Percentiles rank a stretch among this genome's conserved stretches.
Evolutionary conservation across 2,888 invertebrate genomes (phyloP).

Genomic region (Agelastica alni): DNA sequence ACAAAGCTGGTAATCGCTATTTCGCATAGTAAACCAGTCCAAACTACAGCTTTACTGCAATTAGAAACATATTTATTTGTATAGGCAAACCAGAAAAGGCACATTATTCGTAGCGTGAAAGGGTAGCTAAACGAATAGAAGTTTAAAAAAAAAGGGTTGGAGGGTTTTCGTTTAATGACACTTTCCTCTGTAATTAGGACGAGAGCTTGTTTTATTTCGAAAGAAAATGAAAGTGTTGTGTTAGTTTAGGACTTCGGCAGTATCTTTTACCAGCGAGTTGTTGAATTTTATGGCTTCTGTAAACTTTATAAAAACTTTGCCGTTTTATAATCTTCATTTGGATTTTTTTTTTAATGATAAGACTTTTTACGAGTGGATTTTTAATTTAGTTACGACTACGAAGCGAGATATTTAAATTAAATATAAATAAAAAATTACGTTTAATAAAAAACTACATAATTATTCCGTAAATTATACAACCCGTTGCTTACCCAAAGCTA

Average conservation of each 20-base stretch:
- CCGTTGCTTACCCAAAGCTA: too few relatives aligned
- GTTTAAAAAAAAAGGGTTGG: constrained; percentile 23
- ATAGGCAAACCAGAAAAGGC: not conserved
- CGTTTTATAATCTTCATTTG: not conserved
- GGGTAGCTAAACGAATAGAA: constrained; percentile 1
- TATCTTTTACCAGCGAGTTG: constrained; percentile 24
- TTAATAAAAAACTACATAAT: too few relatives aligned
- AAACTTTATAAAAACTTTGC: constrained; percentile 8
- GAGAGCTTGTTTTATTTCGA: constrained; percentile 40
- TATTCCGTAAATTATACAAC: too few relatives aligned
- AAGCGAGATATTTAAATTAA: too few relatives aligned
- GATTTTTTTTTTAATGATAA: not conserved
- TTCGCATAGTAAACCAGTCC: not conserved
- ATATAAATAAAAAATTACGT: too few relatives aligned
- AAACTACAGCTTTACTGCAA: not conserved
- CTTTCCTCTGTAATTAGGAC: constrained; percentile 41
- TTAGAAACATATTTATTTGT: not conserved
- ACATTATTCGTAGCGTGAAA: not conserved
- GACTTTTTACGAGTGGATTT: not conserved
- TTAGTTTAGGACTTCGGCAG: constrained; percentile 28
- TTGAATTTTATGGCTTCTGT: constrained; percentile 29
- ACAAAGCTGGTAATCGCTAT: too few relatives aligned
- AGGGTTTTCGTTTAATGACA: constrained; percentile 35
- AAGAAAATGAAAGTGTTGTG: constrained; percentile 40
- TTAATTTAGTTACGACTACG: not conserved